These are phyloP conservation scores for Tiphia femorata DNA, from an alignment of 2,888 invertebrate species.

Conservation along the genomic window DNA sequence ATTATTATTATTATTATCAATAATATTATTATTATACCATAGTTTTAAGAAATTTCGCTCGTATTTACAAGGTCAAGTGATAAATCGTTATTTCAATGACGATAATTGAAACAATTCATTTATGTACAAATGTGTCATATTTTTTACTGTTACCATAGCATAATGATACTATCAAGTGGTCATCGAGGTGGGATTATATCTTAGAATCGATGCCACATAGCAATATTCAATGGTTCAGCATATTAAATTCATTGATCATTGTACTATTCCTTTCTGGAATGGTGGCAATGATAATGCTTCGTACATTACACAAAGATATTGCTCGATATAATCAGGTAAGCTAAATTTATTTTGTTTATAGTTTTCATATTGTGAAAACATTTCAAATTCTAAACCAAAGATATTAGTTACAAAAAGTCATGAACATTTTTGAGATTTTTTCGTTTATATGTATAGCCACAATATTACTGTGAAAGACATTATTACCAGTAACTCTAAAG, in stretches of 20 bases:
- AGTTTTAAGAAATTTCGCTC: no score
- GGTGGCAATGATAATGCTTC: constrained; percentile 98
- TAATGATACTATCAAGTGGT: constrained; percentile 94
- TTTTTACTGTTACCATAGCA: constrained; percentile 60
- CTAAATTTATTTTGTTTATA: neutral
- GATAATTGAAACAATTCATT: no score
- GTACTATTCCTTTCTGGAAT: constrained; percentile 97
- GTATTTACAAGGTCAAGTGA: no score
- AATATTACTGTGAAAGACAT: no score
- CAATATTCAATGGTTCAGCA: constrained; percentile 99
- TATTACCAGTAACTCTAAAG: no score
- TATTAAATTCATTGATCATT: constrained; percentile 97
- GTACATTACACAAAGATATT: constrained; percentile 98
- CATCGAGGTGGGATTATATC: constrained; percentile 99
- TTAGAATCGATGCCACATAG: constrained; percentile 98
- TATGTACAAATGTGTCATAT: no score
- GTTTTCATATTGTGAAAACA: constrained; percentile 8
- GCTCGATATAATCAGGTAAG: constrained; percentile 96
- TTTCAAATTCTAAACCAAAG: no score
- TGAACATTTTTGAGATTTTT: neutral
- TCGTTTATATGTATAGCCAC: neutral
- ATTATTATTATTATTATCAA: neutral
- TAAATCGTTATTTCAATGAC: no score
- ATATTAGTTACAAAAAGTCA: no score
- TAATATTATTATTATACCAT: constrained; percentile 6